Evolutionary conservation across 2,797 vertebrate species (phyloP), one percentile per base, ranked within the genome.

Genomic region (Enteromius treurensis): DNA sequence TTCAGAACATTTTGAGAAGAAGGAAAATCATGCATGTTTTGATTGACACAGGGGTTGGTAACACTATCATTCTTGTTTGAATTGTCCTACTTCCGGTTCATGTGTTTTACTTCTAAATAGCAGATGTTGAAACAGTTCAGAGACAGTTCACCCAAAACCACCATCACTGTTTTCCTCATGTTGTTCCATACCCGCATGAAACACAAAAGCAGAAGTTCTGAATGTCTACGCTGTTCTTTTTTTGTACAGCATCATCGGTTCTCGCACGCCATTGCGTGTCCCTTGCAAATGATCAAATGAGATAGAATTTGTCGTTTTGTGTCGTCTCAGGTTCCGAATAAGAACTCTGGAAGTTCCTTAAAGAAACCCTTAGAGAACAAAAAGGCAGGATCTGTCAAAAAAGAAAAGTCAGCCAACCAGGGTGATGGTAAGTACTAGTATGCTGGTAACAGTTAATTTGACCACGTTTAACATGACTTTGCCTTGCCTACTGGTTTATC

Each of bases 311-410:
- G 51, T 79, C 10, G 21, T 55, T n/a, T 73, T 68, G 13, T 82
- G 13, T 79, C 42, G 71, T 81, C 4, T 85, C 89, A 98, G 97
- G 92, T 96, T 89, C 95, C 95, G 64, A 89, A 94, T 84, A 97
- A 96, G 91, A 96, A 95, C 83, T 92, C 85, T 11, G 94, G 93
- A 26, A 93, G 92, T 86, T 97, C 96, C 78, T 91, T 97, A 89
- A 97, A 97, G 92, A 97, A 96, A 87, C 91, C 95, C 1, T 92
- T 93, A 26, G 97, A 97, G 86, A 96, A 92, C 88, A 93, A 91
- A 65, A 97, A 98, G 90, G 88, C 96, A 53, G 96, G 95, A 77
- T 97, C 97, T 78, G 93, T 97, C 88, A 98, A 97, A 94, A 97
- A 96, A 90, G 96, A 96, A 74, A 95, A 94, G 64, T 90, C 91